Evolutionary conservation across 2,888 invertebrate genomes (phyloP).

Genomic region (Drosophila recens): DNA sequence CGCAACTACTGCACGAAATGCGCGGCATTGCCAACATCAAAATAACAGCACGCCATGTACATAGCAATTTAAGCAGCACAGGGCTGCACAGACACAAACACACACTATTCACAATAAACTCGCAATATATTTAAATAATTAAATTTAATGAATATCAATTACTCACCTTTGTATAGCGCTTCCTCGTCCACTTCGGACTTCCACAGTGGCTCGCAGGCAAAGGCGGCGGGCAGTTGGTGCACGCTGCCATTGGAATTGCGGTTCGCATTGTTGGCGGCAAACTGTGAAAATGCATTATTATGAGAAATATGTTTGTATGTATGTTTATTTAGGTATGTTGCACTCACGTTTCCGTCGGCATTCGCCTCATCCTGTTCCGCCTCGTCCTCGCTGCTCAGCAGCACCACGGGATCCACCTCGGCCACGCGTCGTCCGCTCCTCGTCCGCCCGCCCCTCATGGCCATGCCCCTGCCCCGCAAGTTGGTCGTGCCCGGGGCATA

Average conservation of each 20-base stretch:
- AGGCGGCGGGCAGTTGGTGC: slow-evolving; percentile 66
- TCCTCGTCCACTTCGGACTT: slow-evolving; percentile 81
- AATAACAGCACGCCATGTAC: slow-evolving; percentile 21
- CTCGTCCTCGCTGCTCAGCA: slow-evolving; percentile 90
- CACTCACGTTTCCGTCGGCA: slow-evolving; percentile 74
- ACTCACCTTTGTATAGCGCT: slow-evolving; percentile 76
- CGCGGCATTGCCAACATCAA: slow-evolving; percentile 59
- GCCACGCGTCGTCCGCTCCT: slow-evolving; percentile 85
- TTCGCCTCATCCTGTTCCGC: slow-evolving; percentile 86
- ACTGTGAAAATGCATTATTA: slow-evolving; percentile 20
- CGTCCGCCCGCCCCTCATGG: slow-evolving; percentile 83
- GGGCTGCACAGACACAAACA: slow-evolving; percentile 43
- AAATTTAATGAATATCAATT: not conserved
- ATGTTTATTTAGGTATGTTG: no score
- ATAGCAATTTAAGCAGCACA: slow-evolving; percentile 30
- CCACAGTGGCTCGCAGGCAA: slow-evolving; percentile 82
- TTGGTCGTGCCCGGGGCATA: slow-evolving; percentile 44
- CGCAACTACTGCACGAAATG: not conserved
- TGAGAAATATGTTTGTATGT: not conserved
- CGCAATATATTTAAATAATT: not conserved
- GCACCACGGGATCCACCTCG: slow-evolving; percentile 89
- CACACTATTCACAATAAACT: not conserved
- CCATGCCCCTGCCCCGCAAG: slow-evolving; percentile 70
- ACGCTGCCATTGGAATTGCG: slow-evolving; percentile 48
- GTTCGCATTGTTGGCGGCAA: slow-evolving; percentile 50